These are phyloP conservation scores for Therioaphis trifolii DNA, from an alignment of 2,888 invertebrate genomes.

Conservation along the genomic window DNA sequence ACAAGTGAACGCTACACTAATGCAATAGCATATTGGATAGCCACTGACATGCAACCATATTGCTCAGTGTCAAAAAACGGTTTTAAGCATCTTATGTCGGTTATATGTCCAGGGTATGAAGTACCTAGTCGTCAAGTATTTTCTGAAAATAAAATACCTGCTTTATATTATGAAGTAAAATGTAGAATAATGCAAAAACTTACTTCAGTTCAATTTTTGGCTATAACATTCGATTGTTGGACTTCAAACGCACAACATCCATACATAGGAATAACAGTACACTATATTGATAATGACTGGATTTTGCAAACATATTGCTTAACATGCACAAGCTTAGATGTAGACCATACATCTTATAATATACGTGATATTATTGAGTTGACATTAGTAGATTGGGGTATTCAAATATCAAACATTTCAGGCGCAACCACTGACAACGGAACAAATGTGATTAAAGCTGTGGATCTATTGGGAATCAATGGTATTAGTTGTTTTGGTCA, in stretches of 20 bases:
- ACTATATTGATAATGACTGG: slow-evolving; percentile 14
- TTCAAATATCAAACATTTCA: background rate
- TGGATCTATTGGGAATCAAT: background rate
- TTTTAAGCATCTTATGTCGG: background rate
- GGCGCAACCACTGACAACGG: slow-evolving; percentile 11
- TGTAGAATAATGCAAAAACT: background rate
- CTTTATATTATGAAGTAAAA: slow-evolving; percentile 6
- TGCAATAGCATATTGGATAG: slow-evolving; percentile 9
- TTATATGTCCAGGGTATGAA: slow-evolving; percentile 9
- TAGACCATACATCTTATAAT: background rate
- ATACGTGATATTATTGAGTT: slow-evolving; percentile 14
- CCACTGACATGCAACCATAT: slow-evolving; percentile 10
- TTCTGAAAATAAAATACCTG: slow-evolving; percentile 9
- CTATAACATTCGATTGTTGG: background rate
- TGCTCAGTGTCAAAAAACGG: slow-evolving; percentile 7
- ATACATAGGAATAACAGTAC: slow-evolving; percentile 13
- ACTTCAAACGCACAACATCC: slow-evolving; percentile 10
- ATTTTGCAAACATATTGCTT: background rate
- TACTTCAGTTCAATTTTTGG: background rate
- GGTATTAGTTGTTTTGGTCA: slow-evolving; percentile 10
- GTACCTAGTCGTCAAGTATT: background rate
- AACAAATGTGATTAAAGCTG: slow-evolving; percentile 1
- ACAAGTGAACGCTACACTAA: slow-evolving; percentile 13
- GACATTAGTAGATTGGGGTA: slow-evolving; percentile 9
- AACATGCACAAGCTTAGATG: background rate